Conservation (phyloP, 2,113 vertebrate species). For the Synodontis membranacea region DNA sequence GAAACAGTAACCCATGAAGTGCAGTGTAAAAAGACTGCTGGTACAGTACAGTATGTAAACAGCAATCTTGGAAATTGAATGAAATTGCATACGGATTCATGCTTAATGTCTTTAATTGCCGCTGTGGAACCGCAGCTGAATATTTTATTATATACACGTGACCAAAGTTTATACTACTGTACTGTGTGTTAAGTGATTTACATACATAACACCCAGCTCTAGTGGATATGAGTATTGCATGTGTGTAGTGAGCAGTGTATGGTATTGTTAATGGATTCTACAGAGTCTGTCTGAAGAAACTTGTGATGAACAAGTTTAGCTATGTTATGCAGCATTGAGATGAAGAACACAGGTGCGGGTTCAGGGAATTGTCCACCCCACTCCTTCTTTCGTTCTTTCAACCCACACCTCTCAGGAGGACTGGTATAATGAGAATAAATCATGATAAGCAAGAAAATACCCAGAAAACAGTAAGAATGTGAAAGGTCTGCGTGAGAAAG, state of each 20-base stretch:
- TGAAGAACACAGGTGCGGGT: conserved; percentile 68
- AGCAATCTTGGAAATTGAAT: neutral
- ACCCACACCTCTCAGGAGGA: conserved; percentile 66
- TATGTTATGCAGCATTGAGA: conserved; percentile 67
- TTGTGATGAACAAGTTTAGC: conserved; percentile 62
- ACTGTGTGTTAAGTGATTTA: neutral
- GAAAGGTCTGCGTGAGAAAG: neutral
- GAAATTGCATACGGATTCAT: neutral
- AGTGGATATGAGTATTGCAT: conserved; percentile 23
- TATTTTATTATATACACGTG: neutral
- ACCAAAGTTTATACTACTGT: neutral
- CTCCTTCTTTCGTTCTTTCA: conserved; percentile 12
- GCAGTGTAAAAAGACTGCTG: neutral
- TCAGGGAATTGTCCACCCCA: conserved; percentile 41
- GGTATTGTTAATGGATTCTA: conserved; percentile 67
- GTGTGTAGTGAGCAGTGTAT: conserved; percentile 4
- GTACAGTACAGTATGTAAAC: neutral
- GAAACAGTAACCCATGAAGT: neutral
- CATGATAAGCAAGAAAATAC: conserved; percentile 60
- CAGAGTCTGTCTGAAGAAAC: conserved; percentile 61
- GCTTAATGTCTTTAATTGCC: neutral
- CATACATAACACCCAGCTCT: neutral
- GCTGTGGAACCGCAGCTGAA: neutral
- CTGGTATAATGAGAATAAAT: conserved; percentile 60
- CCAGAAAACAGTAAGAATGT: conserved; percentile 15